phyloP scores from a whole-genome alignment of 2,888 invertebrate species.

The Palloptera scutellata region DNA sequence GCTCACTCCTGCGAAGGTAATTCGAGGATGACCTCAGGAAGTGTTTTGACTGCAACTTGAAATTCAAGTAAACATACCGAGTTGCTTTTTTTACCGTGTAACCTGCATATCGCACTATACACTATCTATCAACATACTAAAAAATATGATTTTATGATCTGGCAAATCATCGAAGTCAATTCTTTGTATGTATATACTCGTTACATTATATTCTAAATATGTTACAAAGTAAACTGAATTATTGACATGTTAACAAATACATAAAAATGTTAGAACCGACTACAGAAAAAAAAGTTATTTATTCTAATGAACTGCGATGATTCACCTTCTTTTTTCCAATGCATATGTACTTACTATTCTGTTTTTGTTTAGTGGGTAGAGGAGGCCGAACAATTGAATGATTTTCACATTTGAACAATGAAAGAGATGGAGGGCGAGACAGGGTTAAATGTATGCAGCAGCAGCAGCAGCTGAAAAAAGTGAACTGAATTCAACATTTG shows the following conservation, averaged over 20 bases:
- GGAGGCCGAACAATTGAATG: too few species aligned
- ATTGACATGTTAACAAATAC: constrained; percentile 32
- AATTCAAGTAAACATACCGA: too few species aligned
- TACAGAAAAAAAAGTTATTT: constrained; percentile 1
- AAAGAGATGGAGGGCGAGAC: background rate
- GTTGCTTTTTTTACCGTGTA: too few species aligned
- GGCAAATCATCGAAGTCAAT: constrained; percentile 27
- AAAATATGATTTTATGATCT: constrained; percentile 28
- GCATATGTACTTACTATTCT: too few species aligned
- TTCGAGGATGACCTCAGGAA: too few species aligned
- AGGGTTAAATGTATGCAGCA: background rate
- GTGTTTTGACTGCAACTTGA: too few species aligned
- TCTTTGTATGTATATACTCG: background rate
- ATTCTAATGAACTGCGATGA: constrained; percentile 25
- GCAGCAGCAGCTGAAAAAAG: background rate
- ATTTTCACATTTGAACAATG: background rate
- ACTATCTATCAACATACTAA: constrained; percentile 12
- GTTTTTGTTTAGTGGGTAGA: too few species aligned
- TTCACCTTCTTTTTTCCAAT: too few species aligned
- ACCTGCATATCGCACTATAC: too few species aligned
- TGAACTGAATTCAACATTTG: background rate
- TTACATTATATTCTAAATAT: too few species aligned
- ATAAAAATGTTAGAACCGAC: constrained; percentile 20
- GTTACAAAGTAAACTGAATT: constrained; percentile 26
- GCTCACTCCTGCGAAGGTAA: too few species aligned